Evolutionary conservation across 2,888 invertebrate genomes (phyloP).

Genomic region (Rotaria macrura): DNA sequence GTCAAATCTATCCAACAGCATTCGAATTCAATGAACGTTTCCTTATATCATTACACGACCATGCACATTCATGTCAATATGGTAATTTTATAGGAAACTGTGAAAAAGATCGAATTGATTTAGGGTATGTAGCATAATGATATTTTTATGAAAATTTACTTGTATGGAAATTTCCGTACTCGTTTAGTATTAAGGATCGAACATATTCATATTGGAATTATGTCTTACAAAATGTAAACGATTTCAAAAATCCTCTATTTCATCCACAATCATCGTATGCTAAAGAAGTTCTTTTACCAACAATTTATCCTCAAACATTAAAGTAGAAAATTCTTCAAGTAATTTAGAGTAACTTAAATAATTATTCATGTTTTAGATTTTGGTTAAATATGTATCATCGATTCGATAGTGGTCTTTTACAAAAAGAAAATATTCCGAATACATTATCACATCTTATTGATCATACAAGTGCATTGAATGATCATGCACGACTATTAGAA

Average conservation of each 20-base stretch:
- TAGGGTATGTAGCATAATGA: not conserved
- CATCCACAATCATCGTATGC: constrained; percentile 49
- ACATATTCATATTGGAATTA: constrained; percentile 92
- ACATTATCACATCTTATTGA: constrained; percentile 73
- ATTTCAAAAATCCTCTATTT: constrained; percentile 86
- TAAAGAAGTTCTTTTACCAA: constrained; percentile 42
- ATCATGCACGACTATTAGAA: constrained; percentile 72
- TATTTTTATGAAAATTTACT: constrained; percentile 23
- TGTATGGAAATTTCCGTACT: constrained; percentile 35
- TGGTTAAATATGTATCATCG: constrained; percentile 94
- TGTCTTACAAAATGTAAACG: constrained; percentile 74
- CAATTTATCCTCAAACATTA: constrained; percentile 44
- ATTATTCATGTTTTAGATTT: constrained; percentile 58
- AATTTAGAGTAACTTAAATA: no score
- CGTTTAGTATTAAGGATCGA: constrained; percentile 65
- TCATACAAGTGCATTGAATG: constrained; percentile 75
- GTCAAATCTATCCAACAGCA: constrained; percentile 53
- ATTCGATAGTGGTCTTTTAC: constrained; percentile 87
- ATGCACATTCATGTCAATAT: constrained; percentile 88
- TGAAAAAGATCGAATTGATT: constrained; percentile 78
- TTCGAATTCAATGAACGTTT: constrained; percentile 97
- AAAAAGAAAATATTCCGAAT: constrained; percentile 76
- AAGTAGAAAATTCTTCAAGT: constrained; percentile 36
- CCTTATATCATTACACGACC: constrained; percentile 81
- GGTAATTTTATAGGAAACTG: constrained; percentile 97